phyloP scores from a whole-genome alignment of 2,797 vertebrate species.

The Cyclura pinguis region DNA sequence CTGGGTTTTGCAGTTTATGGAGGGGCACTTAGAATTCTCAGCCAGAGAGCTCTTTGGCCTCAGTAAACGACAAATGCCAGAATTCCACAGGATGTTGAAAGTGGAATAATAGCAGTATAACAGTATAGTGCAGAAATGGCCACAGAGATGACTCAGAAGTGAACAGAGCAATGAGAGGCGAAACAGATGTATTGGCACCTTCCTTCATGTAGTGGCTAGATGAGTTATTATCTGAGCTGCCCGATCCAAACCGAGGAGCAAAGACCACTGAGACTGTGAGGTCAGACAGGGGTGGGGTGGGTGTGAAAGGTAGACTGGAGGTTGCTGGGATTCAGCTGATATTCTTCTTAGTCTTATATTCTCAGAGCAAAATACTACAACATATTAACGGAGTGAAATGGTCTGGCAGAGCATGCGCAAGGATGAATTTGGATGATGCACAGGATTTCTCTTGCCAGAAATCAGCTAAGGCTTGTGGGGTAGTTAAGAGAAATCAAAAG shows the following conservation, averaged over 20 bases:
- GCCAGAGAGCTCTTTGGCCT: too few species aligned
- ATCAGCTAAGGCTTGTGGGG: background rate
- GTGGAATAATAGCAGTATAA: too few species aligned
- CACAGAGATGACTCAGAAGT: background rate
- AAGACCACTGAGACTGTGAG: background rate
- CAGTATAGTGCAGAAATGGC: background rate
- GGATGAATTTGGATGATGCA: background rate
- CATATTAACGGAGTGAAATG: background rate
- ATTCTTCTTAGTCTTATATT: too few species aligned
- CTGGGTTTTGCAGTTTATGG: too few species aligned
- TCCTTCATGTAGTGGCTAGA: background rate
- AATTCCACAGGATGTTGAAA: too few species aligned
- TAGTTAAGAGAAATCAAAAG: constrained; percentile 43
- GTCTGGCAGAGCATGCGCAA: background rate
- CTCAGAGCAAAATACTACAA: background rate
- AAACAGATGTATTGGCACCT: background rate
- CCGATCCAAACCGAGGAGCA: background rate
- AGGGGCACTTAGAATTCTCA: too few species aligned
- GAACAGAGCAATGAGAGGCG: background rate
- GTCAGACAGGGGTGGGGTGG: too few species aligned
- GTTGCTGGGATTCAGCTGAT: background rate
- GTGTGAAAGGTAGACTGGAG: background rate
- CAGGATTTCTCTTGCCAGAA: background rate
- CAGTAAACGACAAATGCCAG: too few species aligned
- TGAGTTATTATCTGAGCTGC: background rate